A percentile compares a stretch with the other conserved stretches of the same genome.
Evolutionary conservation across 2,113 vertebrate genomes (phyloP).

Genomic region (Mormyrus iriodes): DNA sequence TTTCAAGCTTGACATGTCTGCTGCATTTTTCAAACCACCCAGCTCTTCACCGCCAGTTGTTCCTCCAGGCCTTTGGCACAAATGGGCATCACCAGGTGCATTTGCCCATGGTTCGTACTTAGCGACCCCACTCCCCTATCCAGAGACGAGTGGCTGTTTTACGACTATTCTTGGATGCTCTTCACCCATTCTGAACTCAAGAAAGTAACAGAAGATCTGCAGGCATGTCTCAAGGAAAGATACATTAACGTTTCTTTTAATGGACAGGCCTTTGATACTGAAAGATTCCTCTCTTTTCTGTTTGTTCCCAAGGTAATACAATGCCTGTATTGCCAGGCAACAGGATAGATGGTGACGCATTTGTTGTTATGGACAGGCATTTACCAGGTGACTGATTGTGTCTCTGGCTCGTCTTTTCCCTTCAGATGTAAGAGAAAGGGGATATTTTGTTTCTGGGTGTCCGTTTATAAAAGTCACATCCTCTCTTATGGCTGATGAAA

Average conservation of each 20-base stretch:
- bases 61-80: background rate
- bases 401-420: background rate
- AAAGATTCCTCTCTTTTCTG: slow-evolving; percentile 11
- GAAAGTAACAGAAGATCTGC: background rate
- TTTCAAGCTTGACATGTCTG: background rate
- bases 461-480: background rate
- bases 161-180: background rate
- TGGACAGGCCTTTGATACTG: background rate
- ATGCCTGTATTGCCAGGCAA: slow-evolving; percentile 37
- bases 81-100: background rate
- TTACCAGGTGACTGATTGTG: slow-evolving; percentile 18
- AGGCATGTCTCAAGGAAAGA: background rate
- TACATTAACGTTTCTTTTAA: background rate
- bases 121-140: background rate
- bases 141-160: background rate
- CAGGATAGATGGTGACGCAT: slow-evolving; percentile 25
- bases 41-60: background rate
- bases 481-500: background rate
- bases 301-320: background rate
- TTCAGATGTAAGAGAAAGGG: slow-evolving; percentile 1
- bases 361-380: slow-evolving; percentile 25
- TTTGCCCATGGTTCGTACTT: background rate
- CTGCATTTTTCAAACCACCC: background rate
- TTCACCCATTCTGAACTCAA: background rate
- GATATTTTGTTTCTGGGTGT: background rate